A percentile compares a stretch with the other conserved stretches of the same genome.
These are phyloP conservation scores for Astyanax mexicanus DNA, from an alignment of 2,797 vertebrate species.

Conservation along the genomic window DNA sequence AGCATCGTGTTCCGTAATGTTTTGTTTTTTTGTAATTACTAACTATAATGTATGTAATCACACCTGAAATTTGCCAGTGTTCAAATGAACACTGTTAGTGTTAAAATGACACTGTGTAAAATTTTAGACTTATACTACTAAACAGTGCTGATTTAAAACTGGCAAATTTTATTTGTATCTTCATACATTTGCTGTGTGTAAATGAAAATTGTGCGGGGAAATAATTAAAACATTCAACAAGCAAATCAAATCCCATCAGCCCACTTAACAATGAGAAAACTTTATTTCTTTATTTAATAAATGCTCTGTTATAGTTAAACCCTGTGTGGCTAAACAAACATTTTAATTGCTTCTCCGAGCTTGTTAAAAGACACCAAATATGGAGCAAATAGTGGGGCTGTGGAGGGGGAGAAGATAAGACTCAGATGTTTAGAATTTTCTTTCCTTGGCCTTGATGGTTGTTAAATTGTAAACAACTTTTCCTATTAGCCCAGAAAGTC, in stretches of 20 bases:
- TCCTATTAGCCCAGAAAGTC: constrained; percentile 19
- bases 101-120: too few relatives aligned
- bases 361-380: constrained; percentile 58
- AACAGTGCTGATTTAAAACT: too few relatives aligned
- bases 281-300: constrained; percentile 47
- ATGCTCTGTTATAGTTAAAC: constrained; percentile 58
- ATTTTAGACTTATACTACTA: too few relatives aligned
- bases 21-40: too few relatives aligned
- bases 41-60: too few relatives aligned
- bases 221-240: too few relatives aligned
- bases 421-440: constrained; percentile 37
- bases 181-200: too few relatives aligned
- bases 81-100: too few relatives aligned
- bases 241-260: constrained; percentile 35
- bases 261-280: constrained; percentile 61
- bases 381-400: constrained; percentile 30
- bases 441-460: constrained; percentile 40
- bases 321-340: constrained; percentile 62
- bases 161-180: too few relatives aligned
- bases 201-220: too few relatives aligned
- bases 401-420: constrained; percentile 25
- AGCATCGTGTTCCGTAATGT: too few relatives aligned
- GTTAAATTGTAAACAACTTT: constrained; percentile 54
- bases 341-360: constrained; percentile 62
- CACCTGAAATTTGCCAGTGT: too few relatives aligned